Conservation (phyloP, 2,113 vertebrate genomes). For the Barnardius zonarius region DNA sequence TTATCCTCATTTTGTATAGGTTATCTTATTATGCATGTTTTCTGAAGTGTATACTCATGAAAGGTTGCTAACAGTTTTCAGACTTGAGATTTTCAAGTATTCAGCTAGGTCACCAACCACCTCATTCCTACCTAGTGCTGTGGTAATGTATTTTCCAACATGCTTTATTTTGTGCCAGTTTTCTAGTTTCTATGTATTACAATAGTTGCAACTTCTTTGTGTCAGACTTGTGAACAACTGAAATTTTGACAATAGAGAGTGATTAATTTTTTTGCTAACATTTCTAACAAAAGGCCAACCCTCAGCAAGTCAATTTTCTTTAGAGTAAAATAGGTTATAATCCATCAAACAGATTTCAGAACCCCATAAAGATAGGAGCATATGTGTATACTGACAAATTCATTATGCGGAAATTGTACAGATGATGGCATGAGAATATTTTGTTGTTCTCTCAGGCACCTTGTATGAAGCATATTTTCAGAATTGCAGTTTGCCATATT, state of each 20-base stretch:
- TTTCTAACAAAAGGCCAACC: constrained; percentile 17
- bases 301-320: constrained; percentile 24
- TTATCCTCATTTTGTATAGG: neutral
- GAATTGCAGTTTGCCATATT: constrained; percentile 1
- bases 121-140: neutral
- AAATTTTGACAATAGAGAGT: constrained; percentile 9
- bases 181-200: neutral
- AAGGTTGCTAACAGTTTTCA: neutral
- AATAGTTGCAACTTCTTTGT: neutral
- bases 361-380: neutral
- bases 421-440: neutral
- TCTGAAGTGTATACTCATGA: neutral
- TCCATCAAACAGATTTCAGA: constrained; percentile 24
- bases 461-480: neutral
- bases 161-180: neutral
- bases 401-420: neutral
- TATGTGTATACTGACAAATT: neutral
- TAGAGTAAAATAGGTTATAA: constrained; percentile 53
- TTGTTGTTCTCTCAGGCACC: neutral
- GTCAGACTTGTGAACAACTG: neutral
- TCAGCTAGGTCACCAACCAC: neutral
- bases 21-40: neutral
- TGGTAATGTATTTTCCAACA: neutral
- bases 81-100: neutral
- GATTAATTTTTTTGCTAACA: constrained; percentile 62